phyloP scores from a whole-genome alignment of 2,113 vertebrate species.

The Felis chaus region DNA sequence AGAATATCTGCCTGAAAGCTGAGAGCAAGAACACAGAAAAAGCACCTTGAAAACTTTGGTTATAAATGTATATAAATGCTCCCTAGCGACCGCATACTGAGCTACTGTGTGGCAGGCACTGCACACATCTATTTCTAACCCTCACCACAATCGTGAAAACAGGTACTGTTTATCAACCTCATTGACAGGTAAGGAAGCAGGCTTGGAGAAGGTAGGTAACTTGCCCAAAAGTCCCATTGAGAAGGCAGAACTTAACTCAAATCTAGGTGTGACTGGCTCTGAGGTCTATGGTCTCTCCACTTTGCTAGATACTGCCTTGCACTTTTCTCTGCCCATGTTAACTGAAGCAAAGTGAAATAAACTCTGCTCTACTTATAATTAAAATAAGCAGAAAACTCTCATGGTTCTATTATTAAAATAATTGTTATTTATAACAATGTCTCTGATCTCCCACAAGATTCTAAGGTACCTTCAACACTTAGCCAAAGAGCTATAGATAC shows the following conservation, averaged over 20 bases:
- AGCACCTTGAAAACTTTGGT: neutral
- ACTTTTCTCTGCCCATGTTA: neutral
- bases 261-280: neutral
- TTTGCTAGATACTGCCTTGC: neutral
- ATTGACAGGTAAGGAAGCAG: neutral
- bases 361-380: neutral
- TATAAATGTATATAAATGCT: neutral
- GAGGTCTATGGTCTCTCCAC: neutral
- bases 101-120: neutral
- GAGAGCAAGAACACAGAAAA: neutral
- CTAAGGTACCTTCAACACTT: neutral
- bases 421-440: neutral
- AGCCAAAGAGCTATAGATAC: neutral
- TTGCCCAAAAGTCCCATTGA: neutral
- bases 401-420: neutral
- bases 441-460: neutral
- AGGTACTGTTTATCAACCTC: neutral
- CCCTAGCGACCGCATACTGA: neutral
- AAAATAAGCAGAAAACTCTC: conserved; percentile 19
- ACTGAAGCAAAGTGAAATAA: conserved; percentile 31
- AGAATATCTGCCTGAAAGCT: conserved; percentile 5
- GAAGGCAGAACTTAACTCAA: conserved; percentile 14
- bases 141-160: neutral
- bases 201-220: neutral
- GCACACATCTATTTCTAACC: neutral